These are phyloP conservation scores for Peromyscus maniculatus DNA, from an alignment of 2,113 vertebrate genomes.

Conservation along the genomic window DNA sequence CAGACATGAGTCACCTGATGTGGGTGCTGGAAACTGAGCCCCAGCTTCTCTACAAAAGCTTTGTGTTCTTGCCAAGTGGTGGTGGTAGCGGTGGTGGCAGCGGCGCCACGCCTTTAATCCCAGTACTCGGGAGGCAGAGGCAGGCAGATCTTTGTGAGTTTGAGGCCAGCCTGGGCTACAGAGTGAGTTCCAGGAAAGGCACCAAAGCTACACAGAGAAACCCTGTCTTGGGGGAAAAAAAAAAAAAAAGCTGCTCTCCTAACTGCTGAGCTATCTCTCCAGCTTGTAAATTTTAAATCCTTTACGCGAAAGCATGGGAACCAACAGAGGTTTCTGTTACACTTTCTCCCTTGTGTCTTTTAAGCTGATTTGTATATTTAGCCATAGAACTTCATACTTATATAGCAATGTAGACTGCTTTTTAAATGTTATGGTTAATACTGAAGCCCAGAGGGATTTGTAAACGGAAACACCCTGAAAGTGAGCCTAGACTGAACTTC, in stretches of 20 bases:
- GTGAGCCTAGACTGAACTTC: not conserved
- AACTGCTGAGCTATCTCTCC: not conserved
- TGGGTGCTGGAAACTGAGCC: not conserved
- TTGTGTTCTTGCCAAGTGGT: not conserved
- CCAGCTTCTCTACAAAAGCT: not conserved
- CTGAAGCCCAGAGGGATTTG: not conserved
- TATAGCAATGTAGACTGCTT: not conserved
- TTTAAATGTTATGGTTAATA: conserved; percentile 24
- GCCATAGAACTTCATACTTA: not conserved
- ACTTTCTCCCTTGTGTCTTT: not conserved
- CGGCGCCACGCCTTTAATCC: too few species aligned
- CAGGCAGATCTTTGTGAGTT: too few species aligned
- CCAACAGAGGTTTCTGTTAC: not conserved
- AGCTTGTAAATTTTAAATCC: not conserved
- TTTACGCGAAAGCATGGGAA: not conserved
- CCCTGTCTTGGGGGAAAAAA: too few species aligned
- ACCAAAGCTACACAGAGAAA: too few species aligned
- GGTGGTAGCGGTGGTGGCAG: too few species aligned
- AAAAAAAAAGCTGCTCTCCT: not conserved
- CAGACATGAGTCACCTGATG: not conserved
- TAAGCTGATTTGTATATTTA: not conserved
- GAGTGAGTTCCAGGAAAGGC: too few species aligned
- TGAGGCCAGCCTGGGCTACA: too few species aligned
- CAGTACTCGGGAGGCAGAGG: too few species aligned
- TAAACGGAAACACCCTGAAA: not conserved